These are phyloP conservation scores for Aleiodes testaceus DNA, from an alignment of 2,888 invertebrate genomes.

Conservation along the genomic window DNA sequence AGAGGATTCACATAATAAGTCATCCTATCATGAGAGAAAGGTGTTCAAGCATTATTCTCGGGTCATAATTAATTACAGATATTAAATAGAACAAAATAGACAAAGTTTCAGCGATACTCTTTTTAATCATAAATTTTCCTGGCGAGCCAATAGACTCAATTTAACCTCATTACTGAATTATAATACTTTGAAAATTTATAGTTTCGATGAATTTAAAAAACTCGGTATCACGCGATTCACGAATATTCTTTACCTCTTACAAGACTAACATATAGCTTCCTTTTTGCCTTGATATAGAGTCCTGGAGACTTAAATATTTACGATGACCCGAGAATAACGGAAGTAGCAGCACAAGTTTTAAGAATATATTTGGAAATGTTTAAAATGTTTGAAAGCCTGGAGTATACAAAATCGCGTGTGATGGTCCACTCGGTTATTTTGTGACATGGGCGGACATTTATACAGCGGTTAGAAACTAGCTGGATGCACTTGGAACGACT, in stretches of 20 bases:
- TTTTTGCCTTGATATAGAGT: neutral
- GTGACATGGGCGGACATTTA: constrained; percentile 32
- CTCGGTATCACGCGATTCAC: neutral
- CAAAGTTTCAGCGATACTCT: too few relatives aligned
- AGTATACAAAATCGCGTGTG: constrained; percentile 22
- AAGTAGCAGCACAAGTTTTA: constrained; percentile 3
- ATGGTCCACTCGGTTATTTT: constrained; percentile 29
- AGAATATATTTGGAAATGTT: constrained; percentile 1
- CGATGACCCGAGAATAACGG: neutral
- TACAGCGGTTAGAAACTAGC: constrained; percentile 28
- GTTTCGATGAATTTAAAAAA: too few relatives aligned
- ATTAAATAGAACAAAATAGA: too few relatives aligned
- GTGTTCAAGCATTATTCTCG: too few relatives aligned
- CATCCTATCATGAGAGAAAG: too few relatives aligned
- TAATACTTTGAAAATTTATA: too few relatives aligned
- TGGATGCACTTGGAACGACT: constrained; percentile 29
- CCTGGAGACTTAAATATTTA: constrained; percentile 13
- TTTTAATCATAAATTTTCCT: too few relatives aligned
- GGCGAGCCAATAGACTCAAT: too few relatives aligned
- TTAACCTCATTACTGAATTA: too few relatives aligned
- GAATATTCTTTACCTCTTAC: neutral
- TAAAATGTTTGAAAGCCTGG: neutral
- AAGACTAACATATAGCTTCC: neutral
- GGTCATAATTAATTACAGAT: too few relatives aligned
- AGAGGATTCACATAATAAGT: too few relatives aligned